Evolutionary conservation across 1,140 invertebrate genomes (phyloP).

Genomic region (Bombus superbus): DNA sequence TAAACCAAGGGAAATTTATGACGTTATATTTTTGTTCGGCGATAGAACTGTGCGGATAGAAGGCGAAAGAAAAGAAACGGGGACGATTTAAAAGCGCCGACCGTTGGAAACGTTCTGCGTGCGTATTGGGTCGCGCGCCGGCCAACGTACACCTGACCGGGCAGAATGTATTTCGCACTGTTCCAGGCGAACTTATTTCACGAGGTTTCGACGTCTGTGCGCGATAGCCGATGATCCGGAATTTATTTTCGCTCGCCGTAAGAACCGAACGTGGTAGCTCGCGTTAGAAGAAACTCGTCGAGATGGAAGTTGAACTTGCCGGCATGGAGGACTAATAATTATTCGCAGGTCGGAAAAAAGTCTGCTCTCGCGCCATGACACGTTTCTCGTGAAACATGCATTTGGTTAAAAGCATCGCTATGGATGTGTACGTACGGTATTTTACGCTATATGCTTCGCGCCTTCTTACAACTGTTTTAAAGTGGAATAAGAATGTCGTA

Average conservation of each 20-base stretch:
- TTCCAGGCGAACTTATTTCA: slow-evolving; percentile 4
- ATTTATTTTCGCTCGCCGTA: neutral
- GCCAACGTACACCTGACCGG: neutral
- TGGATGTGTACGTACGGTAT: slow-evolving; percentile 6
- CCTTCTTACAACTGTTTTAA: slow-evolving; percentile 12
- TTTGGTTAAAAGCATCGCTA: slow-evolving; percentile 30
- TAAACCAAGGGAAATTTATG: slow-evolving; percentile 68
- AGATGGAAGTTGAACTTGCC: neutral
- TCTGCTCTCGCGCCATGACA: neutral
- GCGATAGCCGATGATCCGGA: neutral
- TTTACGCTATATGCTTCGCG: slow-evolving; percentile 21
- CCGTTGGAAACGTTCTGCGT: slow-evolving; percentile 16
- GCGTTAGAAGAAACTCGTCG: neutral
- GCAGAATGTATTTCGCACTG: slow-evolving; percentile 9
- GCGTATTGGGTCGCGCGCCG: too few relatives aligned
- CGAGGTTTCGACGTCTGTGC: slow-evolving; percentile 5
- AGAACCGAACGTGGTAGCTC: too few relatives aligned
- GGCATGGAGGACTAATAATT: neutral
- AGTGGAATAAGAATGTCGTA: slow-evolving; percentile 10
- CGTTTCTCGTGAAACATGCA: slow-evolving; percentile 33
- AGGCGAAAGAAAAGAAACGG: neutral
- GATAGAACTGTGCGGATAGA: neutral
- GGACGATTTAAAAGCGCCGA: slow-evolving; percentile 54
- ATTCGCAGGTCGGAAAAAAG: neutral
- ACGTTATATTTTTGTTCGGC: slow-evolving; percentile 44